Base-by-base conservation (phyloP, 2,888 invertebrate species). In the Protonemura montana region DNA sequence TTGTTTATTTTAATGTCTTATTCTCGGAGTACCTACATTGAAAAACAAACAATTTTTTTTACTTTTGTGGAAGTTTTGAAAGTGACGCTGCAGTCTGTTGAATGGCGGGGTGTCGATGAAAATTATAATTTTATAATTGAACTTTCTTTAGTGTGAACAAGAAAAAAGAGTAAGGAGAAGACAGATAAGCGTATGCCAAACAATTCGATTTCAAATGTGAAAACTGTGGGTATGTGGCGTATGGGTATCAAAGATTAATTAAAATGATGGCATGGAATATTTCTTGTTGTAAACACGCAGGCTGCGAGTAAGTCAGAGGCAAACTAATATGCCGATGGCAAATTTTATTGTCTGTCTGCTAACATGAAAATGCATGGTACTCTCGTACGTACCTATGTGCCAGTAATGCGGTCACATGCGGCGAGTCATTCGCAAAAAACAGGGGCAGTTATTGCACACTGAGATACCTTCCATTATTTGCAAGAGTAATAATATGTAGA, bases 1-100 rank as follows among this genome's bases (percentile, higher is more conserved):
- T 59, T 59, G 59, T 59, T 59, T 59, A 59, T 59, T 59, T 16
- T 59, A 59, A 59, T 59, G 59, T 59, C 59, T 59, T 59, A 59
- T 59, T 59, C 59, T 13, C 59, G 59, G 1, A 59, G 59, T 59
- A 35, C 5, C 59, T 59, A 59, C 59, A 35, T 10, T 35, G 35
- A 35, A 35, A 59, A 59, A 21, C 21, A 59, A 59, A 59, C 59
- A 59, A 16, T 16, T 59, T 59, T 59, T 59, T 59, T 21, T 10
- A 21, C 59, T 21, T 59, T 21, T 21, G 59, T 10, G 21, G 59
- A 59, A 59, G 59, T 59, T 21, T 7, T 21, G 59, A 21, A 59
- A 21, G 7, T 16, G 59, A 59, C 59, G 59, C 16, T 10, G 21
- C 21, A 59, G 59, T 21, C 35, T 59, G 21, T 59, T 59, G 59